Evolutionary conservation across 2,888 invertebrate genomes (phyloP).

Genomic region (Galerucella calmariensis): DNA sequence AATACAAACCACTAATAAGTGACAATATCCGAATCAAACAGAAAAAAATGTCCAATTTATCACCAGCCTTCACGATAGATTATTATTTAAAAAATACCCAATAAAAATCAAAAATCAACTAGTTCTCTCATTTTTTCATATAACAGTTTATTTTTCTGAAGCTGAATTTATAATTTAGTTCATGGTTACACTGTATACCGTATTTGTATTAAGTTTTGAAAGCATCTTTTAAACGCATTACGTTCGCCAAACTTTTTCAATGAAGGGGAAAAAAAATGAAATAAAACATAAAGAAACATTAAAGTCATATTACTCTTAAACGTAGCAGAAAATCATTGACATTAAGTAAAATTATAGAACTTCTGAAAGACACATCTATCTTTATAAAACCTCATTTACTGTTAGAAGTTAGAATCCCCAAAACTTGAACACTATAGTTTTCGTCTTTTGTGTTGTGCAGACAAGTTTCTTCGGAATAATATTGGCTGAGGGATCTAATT

Average conservation of each 20-base stretch:
- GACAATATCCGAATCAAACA: too few species aligned
- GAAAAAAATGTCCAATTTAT: too few species aligned
- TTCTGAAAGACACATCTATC: constrained; percentile 27
- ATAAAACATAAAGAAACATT: constrained; percentile 16
- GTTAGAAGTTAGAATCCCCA: neutral
- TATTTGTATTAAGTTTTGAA: too few species aligned
- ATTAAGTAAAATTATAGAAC: constrained; percentile 31
- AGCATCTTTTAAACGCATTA: neutral
- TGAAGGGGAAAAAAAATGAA: neutral
- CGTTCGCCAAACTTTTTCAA: neutral
- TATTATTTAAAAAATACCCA: too few species aligned
- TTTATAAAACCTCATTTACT: constrained; percentile 21
- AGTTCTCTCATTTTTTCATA: too few species aligned
- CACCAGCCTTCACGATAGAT: too few species aligned
- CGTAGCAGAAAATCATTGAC: constrained; percentile 30
- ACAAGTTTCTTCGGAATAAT: neutral
- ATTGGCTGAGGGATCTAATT: neutral
- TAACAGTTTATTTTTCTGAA: too few species aligned
- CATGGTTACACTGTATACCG: too few species aligned
- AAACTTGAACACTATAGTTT: neutral
- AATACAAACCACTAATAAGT: too few species aligned
- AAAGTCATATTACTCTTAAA: constrained; percentile 27
- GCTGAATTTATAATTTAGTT: too few species aligned
- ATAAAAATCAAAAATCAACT: too few species aligned
- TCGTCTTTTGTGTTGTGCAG: neutral